phyloP scores from a whole-genome alignment of 1,140 invertebrate genomes.

The Cydia amplana region DNA sequence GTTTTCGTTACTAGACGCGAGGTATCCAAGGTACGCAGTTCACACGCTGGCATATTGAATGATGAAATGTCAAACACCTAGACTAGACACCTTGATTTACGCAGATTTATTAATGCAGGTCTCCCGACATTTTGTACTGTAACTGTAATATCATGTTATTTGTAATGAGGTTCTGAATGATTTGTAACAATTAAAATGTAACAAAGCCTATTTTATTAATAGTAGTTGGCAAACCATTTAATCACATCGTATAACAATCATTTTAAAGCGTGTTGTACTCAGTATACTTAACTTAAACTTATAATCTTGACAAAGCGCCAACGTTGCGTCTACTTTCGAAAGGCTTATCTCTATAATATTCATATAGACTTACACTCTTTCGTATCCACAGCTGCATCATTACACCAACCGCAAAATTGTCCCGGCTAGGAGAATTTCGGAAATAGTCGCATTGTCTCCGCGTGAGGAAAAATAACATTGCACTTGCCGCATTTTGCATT shows the following conservation, averaged over 20 bases:
- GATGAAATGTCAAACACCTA: too few relatives aligned
- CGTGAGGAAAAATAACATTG: conserved; percentile 25
- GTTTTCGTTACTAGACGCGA: too few relatives aligned
- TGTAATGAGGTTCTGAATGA: too few relatives aligned
- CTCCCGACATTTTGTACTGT: too few relatives aligned
- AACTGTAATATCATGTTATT: too few relatives aligned
- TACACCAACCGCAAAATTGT: conserved; percentile 20
- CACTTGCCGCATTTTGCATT: conserved; percentile 29
- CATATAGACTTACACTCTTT: background rate
- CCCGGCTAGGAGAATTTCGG: background rate
- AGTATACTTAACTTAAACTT: conserved; percentile 12
- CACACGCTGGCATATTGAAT: too few relatives aligned
- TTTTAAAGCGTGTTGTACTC: background rate
- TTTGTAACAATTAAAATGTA: too few relatives aligned
- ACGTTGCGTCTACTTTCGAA: background rate
- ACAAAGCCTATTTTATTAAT: background rate
- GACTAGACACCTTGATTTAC: too few relatives aligned
- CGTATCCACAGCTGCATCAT: background rate
- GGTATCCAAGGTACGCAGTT: too few relatives aligned
- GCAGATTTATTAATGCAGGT: too few relatives aligned
- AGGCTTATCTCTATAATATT: background rate
- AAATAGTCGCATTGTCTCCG: background rate
- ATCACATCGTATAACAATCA: background rate
- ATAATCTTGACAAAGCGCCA: conserved; percentile 3
- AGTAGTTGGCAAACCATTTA: background rate